Evolutionary conservation across 2,113 vertebrate genomes (phyloP).

Genomic region (Brachyistius frenatus): DNA sequence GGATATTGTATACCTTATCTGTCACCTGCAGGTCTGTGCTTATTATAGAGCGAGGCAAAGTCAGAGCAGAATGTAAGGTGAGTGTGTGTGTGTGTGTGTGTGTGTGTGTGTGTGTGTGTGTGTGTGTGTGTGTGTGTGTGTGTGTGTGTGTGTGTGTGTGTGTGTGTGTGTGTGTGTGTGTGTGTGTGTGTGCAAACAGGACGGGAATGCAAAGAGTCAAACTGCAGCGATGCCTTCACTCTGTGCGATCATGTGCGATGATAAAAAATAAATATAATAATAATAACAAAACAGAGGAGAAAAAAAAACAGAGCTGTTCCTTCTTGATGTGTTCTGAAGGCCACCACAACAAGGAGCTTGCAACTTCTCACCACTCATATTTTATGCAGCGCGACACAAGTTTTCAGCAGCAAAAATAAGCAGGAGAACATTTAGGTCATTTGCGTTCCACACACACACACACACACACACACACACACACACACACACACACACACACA

Average conservation of each 20-base stretch:
- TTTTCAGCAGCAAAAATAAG: conserved; percentile 26
- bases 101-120: background rate
- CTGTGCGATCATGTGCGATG: background rate
- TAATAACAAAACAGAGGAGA: conserved; percentile 17
- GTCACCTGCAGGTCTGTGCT: conserved; percentile 82
- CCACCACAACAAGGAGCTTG: conserved; percentile 26
- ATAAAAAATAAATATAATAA: conserved; percentile 23
- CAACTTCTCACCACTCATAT: conserved; percentile 2
- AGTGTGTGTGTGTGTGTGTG: conserved; percentile 27
- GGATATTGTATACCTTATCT: conserved; percentile 81
- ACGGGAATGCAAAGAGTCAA: conserved; percentile 33
- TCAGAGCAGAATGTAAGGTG: conserved; percentile 64
- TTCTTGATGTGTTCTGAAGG: conserved; percentile 40
- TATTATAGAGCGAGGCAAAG: conserved; percentile 75
- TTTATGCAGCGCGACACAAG: background rate
- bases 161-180: conserved; percentile 25
- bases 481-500: conserved; percentile 19
- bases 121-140: conserved; percentile 15
- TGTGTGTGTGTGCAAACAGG: conserved; percentile 10
- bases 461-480: conserved; percentile 27
- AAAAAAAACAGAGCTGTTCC: conserved; percentile 2
- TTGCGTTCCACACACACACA: conserved; percentile 21
- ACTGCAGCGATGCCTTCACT: conserved; percentile 24
- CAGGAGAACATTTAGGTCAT: conserved; percentile 23
- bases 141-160: background rate